Percentiles rank a stretch among this genome's conserved stretches.
Evolutionary conservation across 2,888 invertebrate species (phyloP).

Genomic region (Sabatieria punctata): DNA sequence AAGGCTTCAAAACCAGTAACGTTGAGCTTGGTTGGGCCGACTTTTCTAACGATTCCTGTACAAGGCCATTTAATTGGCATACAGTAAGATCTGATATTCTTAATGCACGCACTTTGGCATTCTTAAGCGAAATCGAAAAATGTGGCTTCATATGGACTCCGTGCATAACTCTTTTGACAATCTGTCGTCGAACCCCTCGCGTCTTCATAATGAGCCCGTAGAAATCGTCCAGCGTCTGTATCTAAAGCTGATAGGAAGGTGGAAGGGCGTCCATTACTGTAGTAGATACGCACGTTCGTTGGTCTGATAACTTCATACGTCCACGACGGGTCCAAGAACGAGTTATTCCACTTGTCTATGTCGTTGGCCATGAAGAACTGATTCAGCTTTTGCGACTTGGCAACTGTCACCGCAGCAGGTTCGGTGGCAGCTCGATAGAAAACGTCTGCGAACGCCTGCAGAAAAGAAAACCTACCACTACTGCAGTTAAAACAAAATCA

Average conservation of each 20-base stretch:
- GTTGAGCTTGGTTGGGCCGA: too few species aligned
- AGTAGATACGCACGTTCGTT: constrained; percentile 12
- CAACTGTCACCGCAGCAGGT: too few species aligned
- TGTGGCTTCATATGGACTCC: constrained; percentile 28
- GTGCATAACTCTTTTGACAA: too few species aligned
- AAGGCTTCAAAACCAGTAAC: too few species aligned
- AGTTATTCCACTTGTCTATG: constrained; percentile 24
- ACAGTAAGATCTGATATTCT: too few species aligned
- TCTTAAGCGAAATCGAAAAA: constrained; percentile 25
- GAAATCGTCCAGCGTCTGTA: constrained; percentile 25
- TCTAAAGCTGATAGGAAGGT: constrained; percentile 9
- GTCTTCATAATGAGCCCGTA: constrained; percentile 28
- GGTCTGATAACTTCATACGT: constrained; percentile 25
- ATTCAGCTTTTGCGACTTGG: constrained; percentile 15
- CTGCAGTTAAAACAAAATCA: not conserved
- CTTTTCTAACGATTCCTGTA: too few species aligned
- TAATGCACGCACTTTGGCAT: constrained; percentile 23
- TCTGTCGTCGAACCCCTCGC: constrained; percentile 25
- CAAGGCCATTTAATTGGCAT: too few species aligned
- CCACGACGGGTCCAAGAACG: constrained; percentile 28
- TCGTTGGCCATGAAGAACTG: constrained; percentile 29
- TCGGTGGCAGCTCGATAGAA: too few species aligned
- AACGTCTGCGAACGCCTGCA: constrained; percentile 18
- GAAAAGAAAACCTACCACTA: not conserved
- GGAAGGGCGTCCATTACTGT: too few species aligned